Evolutionary conservation across 2,888 invertebrate species (phyloP).

Genomic region (Leuctra nigra): DNA sequence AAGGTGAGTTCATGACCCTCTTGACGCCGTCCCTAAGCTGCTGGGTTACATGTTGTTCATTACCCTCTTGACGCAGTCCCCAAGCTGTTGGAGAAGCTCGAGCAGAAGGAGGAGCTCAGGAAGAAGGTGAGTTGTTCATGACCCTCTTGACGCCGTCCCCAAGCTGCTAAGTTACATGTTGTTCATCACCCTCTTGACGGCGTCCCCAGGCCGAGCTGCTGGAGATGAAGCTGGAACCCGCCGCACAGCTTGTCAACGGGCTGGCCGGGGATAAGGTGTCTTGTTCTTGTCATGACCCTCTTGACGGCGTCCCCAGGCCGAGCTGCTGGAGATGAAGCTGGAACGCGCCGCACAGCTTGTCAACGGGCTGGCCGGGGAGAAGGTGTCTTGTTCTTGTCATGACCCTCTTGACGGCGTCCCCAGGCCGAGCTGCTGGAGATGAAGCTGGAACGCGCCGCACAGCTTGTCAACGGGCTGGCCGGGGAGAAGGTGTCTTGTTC

Average conservation of each 20-base stretch:
- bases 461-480: constrained; percentile 73
- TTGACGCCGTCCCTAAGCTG: no score
- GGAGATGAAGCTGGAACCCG: no score
- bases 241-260: no score
- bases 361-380: constrained; percentile 74
- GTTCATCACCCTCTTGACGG: no score
- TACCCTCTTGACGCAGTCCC: no score
- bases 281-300: no score
- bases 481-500: constrained; percentile 65
- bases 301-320: constrained; percentile 46
- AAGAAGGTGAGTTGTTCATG: constrained; percentile 39
- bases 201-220: no score
- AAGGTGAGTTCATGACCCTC: no score
- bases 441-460: constrained; percentile 77
- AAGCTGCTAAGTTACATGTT: no score
- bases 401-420: no score
- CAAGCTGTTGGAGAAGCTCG: constrained; percentile 60
- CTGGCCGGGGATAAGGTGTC: no score
- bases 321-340: constrained; percentile 63
- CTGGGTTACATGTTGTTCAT: constrained; percentile 70
- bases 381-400: constrained; percentile 27
- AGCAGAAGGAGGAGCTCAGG: constrained; percentile 70
- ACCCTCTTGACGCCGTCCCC: no score
- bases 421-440: constrained; percentile 57
- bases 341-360: constrained; percentile 79